Percentiles rank a stretch among this genome's conserved stretches.
These are phyloP conservation scores for Crotophaga sulcirostris DNA, from an alignment of 2,113 vertebrate species.

Conservation along the genomic window DNA sequence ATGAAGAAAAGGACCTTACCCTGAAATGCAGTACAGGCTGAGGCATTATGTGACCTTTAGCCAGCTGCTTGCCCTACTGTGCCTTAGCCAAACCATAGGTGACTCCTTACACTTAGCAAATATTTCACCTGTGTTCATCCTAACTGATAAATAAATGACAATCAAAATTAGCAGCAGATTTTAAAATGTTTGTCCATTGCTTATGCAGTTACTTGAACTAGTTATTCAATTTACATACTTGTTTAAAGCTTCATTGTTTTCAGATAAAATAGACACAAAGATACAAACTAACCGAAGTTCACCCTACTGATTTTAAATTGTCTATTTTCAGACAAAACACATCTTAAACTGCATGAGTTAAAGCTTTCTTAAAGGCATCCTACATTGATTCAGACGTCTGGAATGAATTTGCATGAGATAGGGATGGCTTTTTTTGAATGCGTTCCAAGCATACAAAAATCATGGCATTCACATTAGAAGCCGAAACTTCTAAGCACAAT, in stretches of 20 bases:
- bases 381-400: background rate
- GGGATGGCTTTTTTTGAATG: background rate
- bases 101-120: background rate
- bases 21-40: background rate
- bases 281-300: background rate
- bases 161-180: background rate
- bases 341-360: background rate
- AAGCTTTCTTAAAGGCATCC: background rate
- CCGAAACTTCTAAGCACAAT: background rate
- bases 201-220: background rate
- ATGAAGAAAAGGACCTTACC: background rate
- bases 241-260: background rate
- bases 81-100: background rate
- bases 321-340: background rate
- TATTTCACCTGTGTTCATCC: background rate
- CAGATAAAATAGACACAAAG: background rate
- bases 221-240: background rate
- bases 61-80: background rate
- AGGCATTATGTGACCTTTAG: background rate
- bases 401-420: slow-evolving; percentile 5
- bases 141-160: background rate
- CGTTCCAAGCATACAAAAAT: background rate
- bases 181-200: background rate
- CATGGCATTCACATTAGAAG: background rate
- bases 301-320: background rate